Conservation (phyloP, 1,140 invertebrate species). For the Magallana angulata region DNA sequence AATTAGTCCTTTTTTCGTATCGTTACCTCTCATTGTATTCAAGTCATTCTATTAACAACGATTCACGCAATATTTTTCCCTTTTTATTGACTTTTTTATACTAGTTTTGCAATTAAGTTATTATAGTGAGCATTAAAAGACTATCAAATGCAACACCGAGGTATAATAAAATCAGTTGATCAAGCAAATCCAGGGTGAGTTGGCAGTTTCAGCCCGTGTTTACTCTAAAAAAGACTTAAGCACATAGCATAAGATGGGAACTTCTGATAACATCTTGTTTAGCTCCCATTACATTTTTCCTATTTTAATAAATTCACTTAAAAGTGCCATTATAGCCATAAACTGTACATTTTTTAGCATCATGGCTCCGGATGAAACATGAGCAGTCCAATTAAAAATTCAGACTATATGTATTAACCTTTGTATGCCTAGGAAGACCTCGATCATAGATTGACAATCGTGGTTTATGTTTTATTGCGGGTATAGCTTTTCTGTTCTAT, state of each 20-base stretch:
- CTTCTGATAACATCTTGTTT: slow-evolving; percentile 20
- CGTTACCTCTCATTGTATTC: slow-evolving; percentile 29
- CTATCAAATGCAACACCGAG: slow-evolving; percentile 32
- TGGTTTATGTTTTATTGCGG: not conserved
- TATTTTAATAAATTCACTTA: slow-evolving; percentile 37
- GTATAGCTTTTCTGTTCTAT: not conserved
- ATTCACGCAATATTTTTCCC: not conserved
- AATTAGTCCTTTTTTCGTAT: slow-evolving; percentile 29
- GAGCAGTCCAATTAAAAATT: slow-evolving; percentile 25
- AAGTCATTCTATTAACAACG: not conserved
- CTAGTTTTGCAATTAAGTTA: slow-evolving; percentile 33
- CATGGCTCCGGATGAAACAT: slow-evolving; percentile 24
- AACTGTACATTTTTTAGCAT: slow-evolving; percentile 20
- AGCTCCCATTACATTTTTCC: not conserved
- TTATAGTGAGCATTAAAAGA: slow-evolving; percentile 33
- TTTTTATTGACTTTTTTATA: slow-evolving; percentile 37
- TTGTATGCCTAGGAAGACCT: not conserved
- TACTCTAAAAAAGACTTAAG: slow-evolving; percentile 28
- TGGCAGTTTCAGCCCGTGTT: slow-evolving; percentile 15
- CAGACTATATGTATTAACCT: not conserved
- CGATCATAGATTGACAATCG: slow-evolving; percentile 8
- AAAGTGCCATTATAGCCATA: slow-evolving; percentile 32
- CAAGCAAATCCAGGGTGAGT: slow-evolving; percentile 32
- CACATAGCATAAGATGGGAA: not conserved
- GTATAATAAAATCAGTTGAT: slow-evolving; percentile 30